Conservation (phyloP, 2,113 vertebrate genomes). For the Puma concolor region DNA sequence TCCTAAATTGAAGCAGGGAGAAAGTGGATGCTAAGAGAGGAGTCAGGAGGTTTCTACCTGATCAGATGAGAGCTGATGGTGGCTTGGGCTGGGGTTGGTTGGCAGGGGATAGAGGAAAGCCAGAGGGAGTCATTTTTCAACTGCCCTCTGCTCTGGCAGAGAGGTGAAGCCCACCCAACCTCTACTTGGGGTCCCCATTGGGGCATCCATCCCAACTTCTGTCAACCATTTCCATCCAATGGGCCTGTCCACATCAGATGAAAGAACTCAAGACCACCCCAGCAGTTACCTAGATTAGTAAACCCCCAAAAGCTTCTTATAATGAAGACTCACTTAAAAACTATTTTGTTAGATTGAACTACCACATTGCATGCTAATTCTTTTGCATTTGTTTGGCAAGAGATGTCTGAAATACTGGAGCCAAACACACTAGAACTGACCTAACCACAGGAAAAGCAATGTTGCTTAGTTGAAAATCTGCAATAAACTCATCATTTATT, state of each 20-base stretch:
- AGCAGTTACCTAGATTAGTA: not conserved
- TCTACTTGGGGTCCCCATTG: not conserved
- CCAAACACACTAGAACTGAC: constrained; percentile 20
- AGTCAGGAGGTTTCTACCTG: not conserved
- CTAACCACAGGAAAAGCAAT: constrained; percentile 62
- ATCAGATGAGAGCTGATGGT: not conserved
- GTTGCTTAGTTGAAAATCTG: constrained; percentile 57
- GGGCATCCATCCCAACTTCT: not conserved
- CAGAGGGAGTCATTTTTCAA: not conserved
- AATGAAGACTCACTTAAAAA: constrained; percentile 34
- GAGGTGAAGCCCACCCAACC: not conserved
- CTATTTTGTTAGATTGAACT: not conserved
- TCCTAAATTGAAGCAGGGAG: not conserved
- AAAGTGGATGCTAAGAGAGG: not conserved
- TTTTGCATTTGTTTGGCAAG: constrained; percentile 36
- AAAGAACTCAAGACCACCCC: not conserved
- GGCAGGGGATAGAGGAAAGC: not conserved
- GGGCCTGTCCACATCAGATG: not conserved
- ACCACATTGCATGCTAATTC: not conserved
- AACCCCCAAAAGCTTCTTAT: not conserved
- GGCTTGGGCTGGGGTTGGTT: not conserved
- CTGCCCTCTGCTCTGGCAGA: not conserved
- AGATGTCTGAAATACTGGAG: constrained; percentile 47
- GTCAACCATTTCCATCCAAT: not conserved
- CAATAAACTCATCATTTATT: constrained; percentile 38